Percentiles rank a stretch among this genome's conserved stretches.
Evolutionary conservation across 1,140 invertebrate species (phyloP).

Genomic region (Drosophila ambigua): DNA sequence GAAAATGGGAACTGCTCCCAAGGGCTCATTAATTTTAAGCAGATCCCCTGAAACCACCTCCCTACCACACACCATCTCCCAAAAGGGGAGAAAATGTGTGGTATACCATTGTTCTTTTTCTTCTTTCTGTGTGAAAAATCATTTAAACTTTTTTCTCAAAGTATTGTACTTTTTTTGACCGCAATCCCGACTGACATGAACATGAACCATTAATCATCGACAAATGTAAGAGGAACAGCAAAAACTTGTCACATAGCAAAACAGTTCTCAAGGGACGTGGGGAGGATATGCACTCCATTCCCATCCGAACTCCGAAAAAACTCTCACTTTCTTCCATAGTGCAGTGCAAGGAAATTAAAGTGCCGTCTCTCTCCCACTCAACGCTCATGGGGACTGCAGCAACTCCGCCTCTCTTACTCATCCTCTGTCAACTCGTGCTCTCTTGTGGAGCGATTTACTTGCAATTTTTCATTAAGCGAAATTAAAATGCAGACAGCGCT

Average conservation of each 20-base stretch:
- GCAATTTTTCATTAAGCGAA: slow-evolving; percentile 79
- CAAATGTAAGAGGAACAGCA: slow-evolving; percentile 42
- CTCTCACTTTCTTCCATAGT: slow-evolving; percentile 64
- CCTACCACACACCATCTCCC: neutral
- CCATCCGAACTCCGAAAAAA: slow-evolving; percentile 24
- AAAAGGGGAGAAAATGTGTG: slow-evolving; percentile 25
- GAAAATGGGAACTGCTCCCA: slow-evolving; percentile 50
- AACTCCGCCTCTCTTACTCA: slow-evolving; percentile 14
- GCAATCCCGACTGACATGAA: slow-evolving; percentile 38
- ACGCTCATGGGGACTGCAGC: too few species aligned
- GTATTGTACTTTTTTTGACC: slow-evolving; percentile 33
- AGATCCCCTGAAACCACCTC: neutral
- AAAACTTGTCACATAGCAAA: slow-evolving; percentile 44
- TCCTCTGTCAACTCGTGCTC: neutral
- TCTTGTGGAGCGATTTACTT: slow-evolving; percentile 13
- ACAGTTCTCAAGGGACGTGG: neutral
- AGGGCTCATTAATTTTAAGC: slow-evolving; percentile 62
- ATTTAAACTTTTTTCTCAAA: slow-evolving; percentile 53
- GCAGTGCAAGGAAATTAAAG: slow-evolving; percentile 59
- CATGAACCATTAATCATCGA: slow-evolving; percentile 48
- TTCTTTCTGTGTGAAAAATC: slow-evolving; percentile 48
- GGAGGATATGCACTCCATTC: slow-evolving; percentile 38
- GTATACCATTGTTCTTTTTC: slow-evolving; percentile 33
- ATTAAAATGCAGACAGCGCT: slow-evolving; percentile 70
- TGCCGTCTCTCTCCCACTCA: neutral